Percentiles rank a stretch among this genome's conserved stretches.
phyloP scores from a whole-genome alignment of 2,113 vertebrate genomes.

The Saccopteryx bilineata region DNA sequence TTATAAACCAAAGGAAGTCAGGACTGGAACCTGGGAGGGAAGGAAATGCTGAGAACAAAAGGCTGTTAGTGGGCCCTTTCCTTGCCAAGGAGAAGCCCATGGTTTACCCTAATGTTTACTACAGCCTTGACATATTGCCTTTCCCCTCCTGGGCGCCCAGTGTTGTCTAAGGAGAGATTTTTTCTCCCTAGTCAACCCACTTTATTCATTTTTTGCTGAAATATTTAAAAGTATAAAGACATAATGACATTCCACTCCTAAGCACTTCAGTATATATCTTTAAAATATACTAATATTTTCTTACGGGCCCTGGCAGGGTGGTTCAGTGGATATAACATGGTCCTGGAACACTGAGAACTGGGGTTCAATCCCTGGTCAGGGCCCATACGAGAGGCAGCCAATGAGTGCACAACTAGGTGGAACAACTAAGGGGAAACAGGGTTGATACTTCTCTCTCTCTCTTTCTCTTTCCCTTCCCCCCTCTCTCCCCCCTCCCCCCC shows the following conservation, averaged over 20 bases:
- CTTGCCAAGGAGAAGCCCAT: not conserved
- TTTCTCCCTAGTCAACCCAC: not conserved
- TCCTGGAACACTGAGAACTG: too few species aligned
- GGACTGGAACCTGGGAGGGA: not conserved
- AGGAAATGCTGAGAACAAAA: constrained; percentile 68
- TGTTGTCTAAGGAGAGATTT: not conserved
- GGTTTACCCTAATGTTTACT: not conserved
- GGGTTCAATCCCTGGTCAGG: too few species aligned
- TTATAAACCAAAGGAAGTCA: not conserved
- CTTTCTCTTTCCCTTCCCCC: too few species aligned
- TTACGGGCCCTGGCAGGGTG: too few species aligned
- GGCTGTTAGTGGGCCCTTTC: not conserved
- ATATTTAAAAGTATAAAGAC: constrained; percentile 12
- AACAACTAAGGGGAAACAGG: too few species aligned
- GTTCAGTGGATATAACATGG: too few species aligned
- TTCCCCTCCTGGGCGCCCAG: not conserved
- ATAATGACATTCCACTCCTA: not conserved
- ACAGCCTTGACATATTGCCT: not conserved
- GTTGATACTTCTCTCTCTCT: too few species aligned
- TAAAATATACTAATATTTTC: not conserved
- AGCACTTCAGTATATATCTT: not conserved
- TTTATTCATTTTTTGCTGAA: constrained; percentile 47
- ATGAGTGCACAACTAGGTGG: too few species aligned
- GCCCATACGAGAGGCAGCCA: too few species aligned
- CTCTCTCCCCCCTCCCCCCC: too few species aligned